Percentiles rank a stretch among this genome's conserved stretches.
Conservation (phyloP, 2,888 invertebrate genomes). For the Chironomus tentans region DNA sequence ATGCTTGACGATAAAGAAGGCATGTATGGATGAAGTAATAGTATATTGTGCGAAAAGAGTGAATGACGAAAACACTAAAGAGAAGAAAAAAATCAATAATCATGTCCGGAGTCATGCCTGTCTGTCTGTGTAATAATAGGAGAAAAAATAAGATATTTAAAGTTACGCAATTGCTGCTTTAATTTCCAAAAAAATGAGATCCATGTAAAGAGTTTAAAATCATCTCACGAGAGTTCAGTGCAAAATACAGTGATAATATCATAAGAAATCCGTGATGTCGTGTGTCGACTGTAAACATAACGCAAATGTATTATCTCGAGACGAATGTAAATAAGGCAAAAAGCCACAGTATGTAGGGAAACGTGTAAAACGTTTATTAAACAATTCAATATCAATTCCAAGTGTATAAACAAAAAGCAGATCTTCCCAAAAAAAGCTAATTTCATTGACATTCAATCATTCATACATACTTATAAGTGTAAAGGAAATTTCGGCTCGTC, state of each 20-base stretch:
- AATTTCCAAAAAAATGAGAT: not conserved
- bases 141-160: not conserved
- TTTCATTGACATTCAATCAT: not conserved
- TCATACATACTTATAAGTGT: not conserved
- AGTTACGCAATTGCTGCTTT: conserved; percentile 3
- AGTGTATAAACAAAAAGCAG: not conserved
- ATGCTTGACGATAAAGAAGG: not conserved
- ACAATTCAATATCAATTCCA: too few species aligned
- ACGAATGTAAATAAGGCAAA: too few species aligned
- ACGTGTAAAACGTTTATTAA: too few species aligned
- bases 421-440: not conserved
- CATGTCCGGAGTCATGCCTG: not conserved
- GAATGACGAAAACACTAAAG: not conserved
- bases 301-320: too few species aligned
- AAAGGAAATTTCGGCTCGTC: not conserved
- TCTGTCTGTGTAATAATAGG: not conserved
- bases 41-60: not conserved
- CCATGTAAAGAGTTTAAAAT: not conserved
- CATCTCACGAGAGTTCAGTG: too few species aligned
- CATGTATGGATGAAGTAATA: not conserved
- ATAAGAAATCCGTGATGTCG: too few species aligned
- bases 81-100: conserved; percentile 20
- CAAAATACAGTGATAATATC: too few species aligned
- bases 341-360: too few species aligned
- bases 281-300: too few species aligned